Percentiles rank a stretch among this genome's conserved stretches.
phyloP scores from a whole-genome alignment of 2,797 vertebrate genomes.

The Heterohyrax brucei region DNA sequence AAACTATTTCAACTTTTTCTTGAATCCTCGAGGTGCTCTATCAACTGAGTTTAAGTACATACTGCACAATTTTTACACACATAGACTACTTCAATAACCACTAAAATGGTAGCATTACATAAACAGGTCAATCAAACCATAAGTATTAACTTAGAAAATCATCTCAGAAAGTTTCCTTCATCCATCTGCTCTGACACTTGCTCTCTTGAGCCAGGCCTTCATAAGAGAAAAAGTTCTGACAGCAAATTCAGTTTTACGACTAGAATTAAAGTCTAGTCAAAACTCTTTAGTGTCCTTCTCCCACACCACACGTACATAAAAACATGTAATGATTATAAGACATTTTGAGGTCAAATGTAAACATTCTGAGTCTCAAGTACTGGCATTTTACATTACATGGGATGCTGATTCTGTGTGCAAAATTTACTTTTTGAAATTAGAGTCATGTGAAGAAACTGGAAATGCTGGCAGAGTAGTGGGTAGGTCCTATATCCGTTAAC shows the following conservation, averaged over 20 bases:
- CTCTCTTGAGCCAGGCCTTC: background rate
- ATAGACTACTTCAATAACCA: background rate
- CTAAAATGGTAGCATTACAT: background rate
- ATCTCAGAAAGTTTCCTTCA: background rate
- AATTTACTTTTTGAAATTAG: slow-evolving; percentile 48
- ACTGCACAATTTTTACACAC: background rate
- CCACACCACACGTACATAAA: background rate
- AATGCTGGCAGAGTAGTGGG: too few species aligned
- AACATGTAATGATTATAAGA: slow-evolving; percentile 23
- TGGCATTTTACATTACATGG: background rate
- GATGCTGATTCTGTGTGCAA: background rate
- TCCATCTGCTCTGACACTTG: background rate
- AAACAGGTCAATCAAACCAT: slow-evolving; percentile 35
- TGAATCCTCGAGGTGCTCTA: background rate
- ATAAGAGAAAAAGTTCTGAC: slow-evolving; percentile 27
- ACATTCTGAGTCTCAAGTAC: slow-evolving; percentile 21
- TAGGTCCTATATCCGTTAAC: too few species aligned
- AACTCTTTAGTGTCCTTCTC: background rate
- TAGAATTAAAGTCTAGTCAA: background rate
- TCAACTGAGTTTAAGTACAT: slow-evolving; percentile 6
- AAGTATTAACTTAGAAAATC: background rate
- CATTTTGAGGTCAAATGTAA: slow-evolving; percentile 44
- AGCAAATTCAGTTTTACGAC: background rate
- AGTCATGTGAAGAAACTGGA: background rate
- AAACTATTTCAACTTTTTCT: background rate